Percentiles rank a stretch among this genome's conserved stretches.
These are phyloP conservation scores for Melipona beecheii DNA, from an alignment of 2,888 invertebrate species.

Conservation along the genomic window DNA sequence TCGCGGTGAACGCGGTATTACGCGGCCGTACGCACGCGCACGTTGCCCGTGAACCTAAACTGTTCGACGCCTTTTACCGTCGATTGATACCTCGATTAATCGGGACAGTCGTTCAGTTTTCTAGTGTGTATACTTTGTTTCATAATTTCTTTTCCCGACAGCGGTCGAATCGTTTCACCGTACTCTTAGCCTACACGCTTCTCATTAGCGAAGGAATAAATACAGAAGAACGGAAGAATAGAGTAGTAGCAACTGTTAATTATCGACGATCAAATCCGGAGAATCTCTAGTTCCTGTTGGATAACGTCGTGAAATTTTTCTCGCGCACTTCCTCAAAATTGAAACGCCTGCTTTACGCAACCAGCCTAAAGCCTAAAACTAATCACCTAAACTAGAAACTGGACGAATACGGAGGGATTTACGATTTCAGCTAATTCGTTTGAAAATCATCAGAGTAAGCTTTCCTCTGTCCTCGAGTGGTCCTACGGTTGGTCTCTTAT, in stretches of 20 bases:
- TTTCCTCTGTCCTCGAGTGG: no score
- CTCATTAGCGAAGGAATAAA: background rate
- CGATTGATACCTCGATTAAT: conserved; percentile 55
- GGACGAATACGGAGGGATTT: no score
- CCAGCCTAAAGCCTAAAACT: background rate
- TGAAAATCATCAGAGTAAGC: no score
- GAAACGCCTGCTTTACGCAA: conserved; percentile 46
- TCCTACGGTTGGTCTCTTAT: background rate
- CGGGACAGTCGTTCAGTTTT: conserved; percentile 2
- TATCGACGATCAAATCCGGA: conserved; percentile 4
- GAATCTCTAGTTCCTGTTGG: conserved; percentile 37
- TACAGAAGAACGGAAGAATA: background rate
- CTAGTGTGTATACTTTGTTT: background rate
- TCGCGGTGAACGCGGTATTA: conserved; percentile 60
- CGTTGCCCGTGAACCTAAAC: conserved; percentile 67
- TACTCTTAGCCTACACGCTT: background rate
- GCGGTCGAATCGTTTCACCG: conserved; percentile 41
- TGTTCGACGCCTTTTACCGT: conserved; percentile 56
- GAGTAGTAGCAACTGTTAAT: background rate
- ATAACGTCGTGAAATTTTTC: conserved; percentile 33
- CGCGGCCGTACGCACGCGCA: conserved; percentile 28
- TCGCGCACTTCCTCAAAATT: conserved; percentile 35
- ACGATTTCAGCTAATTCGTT: background rate
- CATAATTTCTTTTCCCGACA: conserved; percentile 21
- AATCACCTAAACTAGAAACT: background rate